phyloP scores from a whole-genome alignment of 2,113 vertebrate genomes.

The human (Homo sapiens) region GRCh38 chr7:49336001-49336500 shows the following conservation, averaged over 20 bases:
- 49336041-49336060: too few relatives aligned
- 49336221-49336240: too few relatives aligned
- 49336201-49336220: too few relatives aligned
- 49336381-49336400: not conserved
- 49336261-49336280: too few relatives aligned
- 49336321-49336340: not conserved
- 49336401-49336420: not conserved
- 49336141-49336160: too few relatives aligned
- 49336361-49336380: not conserved
- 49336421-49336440: not conserved
- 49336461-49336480: not conserved
- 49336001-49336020: not conserved
- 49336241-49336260: too few relatives aligned
- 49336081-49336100: too few relatives aligned
- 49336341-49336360: not conserved
- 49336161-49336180: too few relatives aligned
- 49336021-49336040: not conserved
- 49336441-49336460: not conserved
- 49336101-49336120: too few relatives aligned
- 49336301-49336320: not conserved
- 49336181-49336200: too few relatives aligned
- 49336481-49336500: not conserved
- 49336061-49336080: too few relatives aligned
- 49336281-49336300: accelerated
- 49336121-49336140: too few relatives aligned